Conservation (phyloP, 2,888 invertebrate genomes). For the Ditylenchus weischeri region DNA sequence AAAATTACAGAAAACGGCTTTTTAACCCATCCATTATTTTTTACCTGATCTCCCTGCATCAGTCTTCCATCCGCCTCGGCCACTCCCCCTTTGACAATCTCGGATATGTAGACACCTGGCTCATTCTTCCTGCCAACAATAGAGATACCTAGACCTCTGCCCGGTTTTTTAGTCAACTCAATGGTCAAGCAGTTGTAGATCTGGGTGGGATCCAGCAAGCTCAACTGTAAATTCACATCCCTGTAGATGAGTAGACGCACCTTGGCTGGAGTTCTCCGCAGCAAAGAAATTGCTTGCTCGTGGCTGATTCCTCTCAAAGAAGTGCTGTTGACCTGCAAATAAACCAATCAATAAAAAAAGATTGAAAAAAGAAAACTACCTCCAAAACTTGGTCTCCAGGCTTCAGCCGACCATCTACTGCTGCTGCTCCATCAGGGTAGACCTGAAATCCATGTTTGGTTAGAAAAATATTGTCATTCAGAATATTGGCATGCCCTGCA, state of each 20-base stretch:
- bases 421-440: constrained; percentile 83
- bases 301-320: constrained; percentile 78
- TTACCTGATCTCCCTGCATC: constrained; percentile 78
- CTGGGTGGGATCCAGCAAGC: constrained; percentile 60
- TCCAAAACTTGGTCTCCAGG: constrained; percentile 90
- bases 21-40: too few species aligned
- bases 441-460: constrained; percentile 82
- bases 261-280: constrained; percentile 78
- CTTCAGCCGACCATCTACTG: constrained; percentile 81
- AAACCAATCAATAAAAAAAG: constrained; percentile 10
- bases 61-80: constrained; percentile 81
- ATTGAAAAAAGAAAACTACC: constrained; percentile 44
- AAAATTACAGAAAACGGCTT: too few species aligned
- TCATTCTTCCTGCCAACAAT: constrained; percentile 67
- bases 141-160: constrained; percentile 58
- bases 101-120: constrained; percentile 83
- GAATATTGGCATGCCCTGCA: constrained; percentile 64
- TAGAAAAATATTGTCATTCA: constrained; percentile 53
- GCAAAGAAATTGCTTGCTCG: constrained; percentile 75
- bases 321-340: constrained; percentile 70
- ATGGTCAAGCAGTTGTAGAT: constrained; percentile 59
- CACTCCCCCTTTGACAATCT: constrained; percentile 84
- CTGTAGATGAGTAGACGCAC: constrained; percentile 79
- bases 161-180: constrained; percentile 43
- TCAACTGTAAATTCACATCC: constrained; percentile 60